A percentile compares a stretch with the other conserved stretches of the same genome.
Evolutionary conservation across 2,797 vertebrate genomes (phyloP).

Genomic region (Vipera latastei): DNA sequence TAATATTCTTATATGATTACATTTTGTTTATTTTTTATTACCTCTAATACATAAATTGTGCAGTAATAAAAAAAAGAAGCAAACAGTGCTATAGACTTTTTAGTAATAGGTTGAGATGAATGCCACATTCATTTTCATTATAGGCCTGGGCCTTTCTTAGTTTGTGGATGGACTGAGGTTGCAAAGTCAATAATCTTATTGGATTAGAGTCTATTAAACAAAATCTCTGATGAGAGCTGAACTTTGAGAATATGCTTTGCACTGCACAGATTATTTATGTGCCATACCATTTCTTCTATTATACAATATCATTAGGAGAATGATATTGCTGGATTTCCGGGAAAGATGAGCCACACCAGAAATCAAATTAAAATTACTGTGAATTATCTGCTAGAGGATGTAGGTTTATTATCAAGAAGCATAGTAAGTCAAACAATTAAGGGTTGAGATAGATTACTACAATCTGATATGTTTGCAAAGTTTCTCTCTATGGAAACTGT

Average conservation of each 20-base stretch:
- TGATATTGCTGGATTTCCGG: neutral
- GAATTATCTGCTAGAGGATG: neutral
- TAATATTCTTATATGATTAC: slow-evolving; percentile 60
- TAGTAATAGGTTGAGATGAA: neutral
- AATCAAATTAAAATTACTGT: neutral
- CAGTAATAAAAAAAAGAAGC: neutral
- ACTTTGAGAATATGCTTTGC: neutral
- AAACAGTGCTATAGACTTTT: neutral
- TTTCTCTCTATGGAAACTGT: slow-evolving; percentile 36
- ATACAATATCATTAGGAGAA: neutral
- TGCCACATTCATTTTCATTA: neutral
- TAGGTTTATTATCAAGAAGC: neutral
- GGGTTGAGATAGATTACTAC: neutral
- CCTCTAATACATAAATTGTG: slow-evolving; percentile 34
- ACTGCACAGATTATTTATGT: neutral
- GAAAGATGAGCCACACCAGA: neutral
- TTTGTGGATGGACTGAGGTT: neutral
- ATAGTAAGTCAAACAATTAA: neutral
- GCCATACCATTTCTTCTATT: neutral
- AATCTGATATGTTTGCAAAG: neutral
- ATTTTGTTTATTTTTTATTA: slow-evolving; percentile 42
- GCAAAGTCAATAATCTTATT: neutral
- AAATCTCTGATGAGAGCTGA: neutral
- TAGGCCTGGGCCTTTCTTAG: neutral
- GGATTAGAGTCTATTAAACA: neutral